Percentiles rank a stretch among this genome's conserved stretches.
phyloP scores from a whole-genome alignment of 2,888 invertebrate species.

The Polydrusus cervinus region DNA sequence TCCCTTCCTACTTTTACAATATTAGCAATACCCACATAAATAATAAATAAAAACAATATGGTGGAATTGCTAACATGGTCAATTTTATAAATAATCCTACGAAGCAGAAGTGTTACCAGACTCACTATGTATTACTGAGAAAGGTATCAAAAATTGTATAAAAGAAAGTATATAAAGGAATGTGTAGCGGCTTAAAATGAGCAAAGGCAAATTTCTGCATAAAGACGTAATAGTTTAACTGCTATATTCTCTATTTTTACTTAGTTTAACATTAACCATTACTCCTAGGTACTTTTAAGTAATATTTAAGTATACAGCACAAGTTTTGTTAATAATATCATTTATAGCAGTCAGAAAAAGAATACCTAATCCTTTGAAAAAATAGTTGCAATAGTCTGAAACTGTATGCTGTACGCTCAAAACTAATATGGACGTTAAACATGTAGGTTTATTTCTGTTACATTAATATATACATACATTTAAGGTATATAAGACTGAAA shows the following conservation, averaged over 20 bases:
- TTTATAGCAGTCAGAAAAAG: slow-evolving; percentile 52
- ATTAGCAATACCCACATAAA: slow-evolving; percentile 5
- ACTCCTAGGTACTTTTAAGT: slow-evolving; percentile 59
- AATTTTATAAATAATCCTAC: slow-evolving; percentile 35
- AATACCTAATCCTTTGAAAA: slow-evolving; percentile 36
- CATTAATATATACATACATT: slow-evolving; percentile 64
- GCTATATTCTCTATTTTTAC: slow-evolving; percentile 59
- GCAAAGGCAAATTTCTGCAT: slow-evolving; percentile 61
- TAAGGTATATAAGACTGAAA: slow-evolving; percentile 61
- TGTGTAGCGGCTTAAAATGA: slow-evolving; percentile 59
- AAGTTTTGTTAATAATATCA: slow-evolving; percentile 52
- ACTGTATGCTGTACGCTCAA: slow-evolving; percentile 68
- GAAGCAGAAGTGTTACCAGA: slow-evolving; percentile 33
- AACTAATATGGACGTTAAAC: slow-evolving; percentile 70
- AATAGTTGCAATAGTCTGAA: slow-evolving; percentile 46
- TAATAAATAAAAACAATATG: slow-evolving; percentile 6
- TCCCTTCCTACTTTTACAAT: slow-evolving; percentile 7
- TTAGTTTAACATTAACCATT: slow-evolving; percentile 64
- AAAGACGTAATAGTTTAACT: slow-evolving; percentile 49
- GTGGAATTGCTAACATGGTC: slow-evolving; percentile 10
- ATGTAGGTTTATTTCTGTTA: slow-evolving; percentile 67
- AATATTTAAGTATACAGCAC: slow-evolving; percentile 69
- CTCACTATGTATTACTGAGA: slow-evolving; percentile 25
- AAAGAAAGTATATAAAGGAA: slow-evolving; percentile 53
- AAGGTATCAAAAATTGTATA: slow-evolving; percentile 44